Evolutionary conservation across 2,113 vertebrate species (phyloP).

Genomic region (Barnardius zonarius): DNA sequence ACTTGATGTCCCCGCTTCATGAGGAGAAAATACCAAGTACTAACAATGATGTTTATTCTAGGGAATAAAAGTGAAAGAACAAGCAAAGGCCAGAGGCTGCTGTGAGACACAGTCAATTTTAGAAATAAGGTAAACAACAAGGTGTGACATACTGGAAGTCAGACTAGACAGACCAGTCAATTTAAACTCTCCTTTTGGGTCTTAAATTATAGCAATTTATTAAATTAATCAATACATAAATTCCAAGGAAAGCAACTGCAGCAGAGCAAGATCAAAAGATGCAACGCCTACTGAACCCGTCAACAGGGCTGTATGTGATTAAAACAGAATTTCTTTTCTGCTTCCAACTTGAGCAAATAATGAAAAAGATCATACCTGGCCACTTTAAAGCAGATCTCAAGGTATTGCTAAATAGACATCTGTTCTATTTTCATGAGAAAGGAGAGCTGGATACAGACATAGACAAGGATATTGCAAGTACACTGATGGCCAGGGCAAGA

Average conservation of each 20-base stretch:
- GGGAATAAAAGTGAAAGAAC: neutral
- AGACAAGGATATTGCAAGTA: neutral
- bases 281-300: neutral
- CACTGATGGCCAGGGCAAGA: neutral
- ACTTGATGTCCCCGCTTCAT: neutral
- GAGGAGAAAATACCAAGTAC: neutral
- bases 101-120: neutral
- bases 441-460: neutral
- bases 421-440: neutral
- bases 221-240: neutral
- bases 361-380: neutral
- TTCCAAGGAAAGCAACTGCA: neutral
- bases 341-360: neutral
- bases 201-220: neutral
- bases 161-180: neutral
- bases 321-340: neutral
- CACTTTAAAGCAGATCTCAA: neutral
- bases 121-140: neutral
- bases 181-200: neutral
- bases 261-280: neutral
- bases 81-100: neutral
- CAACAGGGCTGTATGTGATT: neutral
- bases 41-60: neutral
- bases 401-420: neutral
- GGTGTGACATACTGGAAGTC: neutral